Evolutionary conservation across 2,113 vertebrate species (phyloP).

Genomic region (Tachycineta bicolor): DNA sequence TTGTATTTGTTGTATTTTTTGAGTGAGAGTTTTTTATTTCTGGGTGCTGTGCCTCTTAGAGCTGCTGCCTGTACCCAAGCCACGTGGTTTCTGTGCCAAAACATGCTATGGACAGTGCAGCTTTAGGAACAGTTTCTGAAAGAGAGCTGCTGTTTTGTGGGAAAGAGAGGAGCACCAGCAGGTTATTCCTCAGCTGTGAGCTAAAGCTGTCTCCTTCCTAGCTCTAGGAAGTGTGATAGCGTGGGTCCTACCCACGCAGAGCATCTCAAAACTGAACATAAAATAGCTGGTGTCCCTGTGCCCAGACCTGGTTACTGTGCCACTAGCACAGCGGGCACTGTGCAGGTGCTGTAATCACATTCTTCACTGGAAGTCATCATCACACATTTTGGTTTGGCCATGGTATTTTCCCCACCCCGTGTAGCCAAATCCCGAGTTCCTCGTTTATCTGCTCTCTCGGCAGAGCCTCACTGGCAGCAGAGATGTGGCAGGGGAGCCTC

Average conservation of each 20-base stretch:
- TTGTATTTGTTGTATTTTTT: not conserved
- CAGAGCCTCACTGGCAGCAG: not conserved
- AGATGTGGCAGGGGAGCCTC: not conserved
- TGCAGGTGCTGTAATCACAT: not conserved
- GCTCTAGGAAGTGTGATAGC: not conserved
- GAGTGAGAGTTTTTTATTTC: not conserved
- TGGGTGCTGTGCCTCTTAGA: not conserved
- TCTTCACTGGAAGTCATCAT: not conserved
- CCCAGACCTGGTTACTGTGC: not conserved
- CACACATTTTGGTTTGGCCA: not conserved
- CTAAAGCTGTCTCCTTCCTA: not conserved
- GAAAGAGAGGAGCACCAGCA: not conserved
- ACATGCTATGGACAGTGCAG: not conserved
- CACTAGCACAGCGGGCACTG: not conserved
- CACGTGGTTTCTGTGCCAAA: not conserved
- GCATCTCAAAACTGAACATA: not conserved
- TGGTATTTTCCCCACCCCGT: not conserved
- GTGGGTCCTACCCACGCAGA: not conserved
- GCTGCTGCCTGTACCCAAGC: not conserved
- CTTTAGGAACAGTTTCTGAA: not conserved
- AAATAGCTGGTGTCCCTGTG: not conserved
- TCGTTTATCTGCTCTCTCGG: fast-evolving
- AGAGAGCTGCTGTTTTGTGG: not conserved
- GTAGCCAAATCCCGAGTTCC: not conserved
- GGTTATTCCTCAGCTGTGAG: not conserved